These are phyloP conservation scores for Pollenia amentaria DNA, from an alignment of 2,888 invertebrate genomes.

Conservation along the genomic window DNA sequence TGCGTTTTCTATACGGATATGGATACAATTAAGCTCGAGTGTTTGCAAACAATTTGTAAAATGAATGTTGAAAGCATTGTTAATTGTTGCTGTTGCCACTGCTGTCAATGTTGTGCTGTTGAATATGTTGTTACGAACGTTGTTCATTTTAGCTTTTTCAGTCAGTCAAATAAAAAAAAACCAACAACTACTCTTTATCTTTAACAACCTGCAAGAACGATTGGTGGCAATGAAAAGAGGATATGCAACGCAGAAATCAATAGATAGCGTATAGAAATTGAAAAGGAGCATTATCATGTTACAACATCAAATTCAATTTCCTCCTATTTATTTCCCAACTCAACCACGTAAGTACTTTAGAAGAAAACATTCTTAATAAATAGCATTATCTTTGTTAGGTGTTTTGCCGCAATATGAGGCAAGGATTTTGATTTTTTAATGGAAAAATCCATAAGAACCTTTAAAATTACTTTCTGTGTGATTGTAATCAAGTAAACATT, in stretches of 20 bases:
- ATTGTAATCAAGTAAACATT: constrained; percentile 49
- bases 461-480: background rate
- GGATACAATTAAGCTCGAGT: constrained; percentile 66
- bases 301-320: constrained; percentile 58
- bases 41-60: constrained; percentile 71
- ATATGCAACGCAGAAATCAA: constrained; percentile 34
- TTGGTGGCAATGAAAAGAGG: background rate
- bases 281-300: constrained; percentile 55
- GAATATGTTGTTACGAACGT: constrained; percentile 5
- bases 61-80: constrained; percentile 67
- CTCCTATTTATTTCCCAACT: background rate
- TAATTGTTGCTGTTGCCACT: constrained; percentile 48
- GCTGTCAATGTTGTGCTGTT: background rate
- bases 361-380: background rate
- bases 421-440: constrained; percentile 14
- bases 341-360: background rate
- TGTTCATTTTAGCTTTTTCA: constrained; percentile 16
- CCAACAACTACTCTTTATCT: constrained; percentile 1
- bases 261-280: background rate
- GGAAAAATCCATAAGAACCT: background rate
- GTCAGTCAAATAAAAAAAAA: background rate
- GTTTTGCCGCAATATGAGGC: constrained; percentile 7
- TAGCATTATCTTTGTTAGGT: background rate
- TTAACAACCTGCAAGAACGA: background rate
- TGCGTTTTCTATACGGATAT: constrained; percentile 51